Percentiles rank a stretch among this genome's conserved stretches.
phyloP scores from a whole-genome alignment of 1,140 invertebrate species.

The Trinorchestia longiramus region DNA sequence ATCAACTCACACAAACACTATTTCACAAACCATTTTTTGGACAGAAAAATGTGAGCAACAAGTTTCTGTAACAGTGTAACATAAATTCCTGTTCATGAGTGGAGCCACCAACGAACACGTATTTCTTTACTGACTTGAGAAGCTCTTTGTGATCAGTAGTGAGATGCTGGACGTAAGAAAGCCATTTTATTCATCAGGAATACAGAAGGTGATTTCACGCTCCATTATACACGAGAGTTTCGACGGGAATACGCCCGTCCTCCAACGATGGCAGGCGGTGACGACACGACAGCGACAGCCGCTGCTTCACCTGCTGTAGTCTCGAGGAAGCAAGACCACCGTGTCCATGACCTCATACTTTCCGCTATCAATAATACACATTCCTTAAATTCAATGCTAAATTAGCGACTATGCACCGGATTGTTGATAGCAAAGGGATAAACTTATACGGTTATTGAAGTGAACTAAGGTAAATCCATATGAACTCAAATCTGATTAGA shows the following conservation, averaged over 20 bases:
- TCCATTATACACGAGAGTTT: not conserved
- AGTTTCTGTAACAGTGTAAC: no score
- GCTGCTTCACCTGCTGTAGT: not conserved
- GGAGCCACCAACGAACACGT: not conserved
- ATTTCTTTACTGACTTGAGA: not conserved
- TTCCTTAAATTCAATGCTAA: not conserved
- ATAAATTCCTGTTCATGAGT: not conserved
- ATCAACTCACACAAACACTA: no score
- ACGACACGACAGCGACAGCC: not conserved
- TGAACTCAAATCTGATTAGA: no score
- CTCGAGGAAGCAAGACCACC: not conserved
- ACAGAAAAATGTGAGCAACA: no score
- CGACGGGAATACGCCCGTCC: not conserved
- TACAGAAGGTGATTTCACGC: conserved; percentile 21
- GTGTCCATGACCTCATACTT: not conserved
- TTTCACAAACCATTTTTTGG: no score
- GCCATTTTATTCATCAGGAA: not conserved
- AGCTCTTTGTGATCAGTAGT: not conserved
- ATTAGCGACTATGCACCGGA: no score
- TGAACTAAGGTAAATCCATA: no score
- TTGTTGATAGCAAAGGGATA: no score
- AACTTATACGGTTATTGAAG: no score
- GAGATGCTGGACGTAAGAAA: not conserved
- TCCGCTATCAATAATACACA: not conserved
- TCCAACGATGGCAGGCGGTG: not conserved